Conservation (phyloP, 2,797 vertebrate species). For the Gobionotothen gibberifrons region DNA sequence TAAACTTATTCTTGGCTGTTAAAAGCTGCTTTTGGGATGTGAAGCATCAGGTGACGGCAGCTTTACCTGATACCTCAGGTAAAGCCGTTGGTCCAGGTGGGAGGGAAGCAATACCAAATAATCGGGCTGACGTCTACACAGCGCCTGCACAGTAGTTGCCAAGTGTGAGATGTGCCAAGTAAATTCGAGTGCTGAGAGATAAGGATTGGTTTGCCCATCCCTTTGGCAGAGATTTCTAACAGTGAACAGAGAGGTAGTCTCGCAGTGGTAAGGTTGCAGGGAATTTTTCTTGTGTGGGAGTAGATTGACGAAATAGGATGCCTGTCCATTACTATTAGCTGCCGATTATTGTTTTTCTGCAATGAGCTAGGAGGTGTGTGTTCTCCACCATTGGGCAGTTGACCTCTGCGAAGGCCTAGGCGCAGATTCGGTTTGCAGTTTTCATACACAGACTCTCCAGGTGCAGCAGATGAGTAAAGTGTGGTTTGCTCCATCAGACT, state of each 20-base stretch:
- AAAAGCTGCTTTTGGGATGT: neutral
- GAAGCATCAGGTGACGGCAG: neutral
- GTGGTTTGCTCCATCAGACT: constrained; percentile 25
- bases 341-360: neutral
- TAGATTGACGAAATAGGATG: neutral
- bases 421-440: constrained; percentile 12
- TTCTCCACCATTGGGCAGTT: neutral
- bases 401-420: neutral
- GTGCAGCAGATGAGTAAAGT: constrained; percentile 30
- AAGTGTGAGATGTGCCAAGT: neutral
- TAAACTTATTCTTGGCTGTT: neutral
- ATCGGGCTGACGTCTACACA: neutral
- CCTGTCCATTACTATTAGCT: neutral
- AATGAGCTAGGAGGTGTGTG: neutral
- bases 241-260: constrained; percentile 4
- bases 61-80: too few species aligned
- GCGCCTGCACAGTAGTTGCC: neutral
- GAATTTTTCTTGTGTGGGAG: neutral
- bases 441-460: constrained; percentile 17
- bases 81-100: too few species aligned
- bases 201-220: neutral
- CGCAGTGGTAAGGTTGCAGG: neutral
- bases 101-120: neutral
- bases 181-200: neutral
- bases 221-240: constrained; percentile 1